Evolutionary conservation across 2,888 invertebrate species (phyloP).

Genomic region (Drosophila melanosoma): DNA sequence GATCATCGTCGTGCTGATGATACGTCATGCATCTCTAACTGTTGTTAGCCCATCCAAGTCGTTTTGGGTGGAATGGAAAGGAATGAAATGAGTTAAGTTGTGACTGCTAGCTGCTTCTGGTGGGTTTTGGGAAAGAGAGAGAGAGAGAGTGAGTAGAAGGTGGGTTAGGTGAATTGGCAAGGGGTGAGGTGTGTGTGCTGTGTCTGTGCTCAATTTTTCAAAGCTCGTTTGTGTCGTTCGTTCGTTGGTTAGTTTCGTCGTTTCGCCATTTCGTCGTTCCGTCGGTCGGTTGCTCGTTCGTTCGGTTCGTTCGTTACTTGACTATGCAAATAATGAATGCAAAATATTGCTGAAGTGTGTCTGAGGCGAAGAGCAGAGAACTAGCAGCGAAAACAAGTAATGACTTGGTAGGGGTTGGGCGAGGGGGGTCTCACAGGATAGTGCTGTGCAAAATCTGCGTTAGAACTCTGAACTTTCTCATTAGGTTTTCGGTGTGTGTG

Average conservation of each 20-base stretch:
- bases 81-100: slow-evolving; percentile 16
- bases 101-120: slow-evolving; percentile 1
- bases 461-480: slow-evolving; percentile 42
- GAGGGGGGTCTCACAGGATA: not conserved
- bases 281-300: slow-evolving; percentile 12
- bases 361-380: slow-evolving; percentile 39
- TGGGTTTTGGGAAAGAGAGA: not conserved
- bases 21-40: slow-evolving; percentile 20
- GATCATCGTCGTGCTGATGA: slow-evolving; percentile 3
- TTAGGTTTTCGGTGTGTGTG: slow-evolving; percentile 28
- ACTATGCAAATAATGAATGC: slow-evolving; percentile 76
- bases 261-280: not conserved
- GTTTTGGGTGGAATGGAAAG: slow-evolving; percentile 9
- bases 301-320: slow-evolving; percentile 44
- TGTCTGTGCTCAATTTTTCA: slow-evolving; percentile 73
- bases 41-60: slow-evolving; percentile 7
- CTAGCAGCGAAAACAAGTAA: not conserved
- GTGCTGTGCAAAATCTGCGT: slow-evolving; percentile 41
- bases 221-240: slow-evolving; percentile 74
- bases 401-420: not conserved
- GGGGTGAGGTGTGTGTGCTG: not conserved
- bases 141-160: not conserved
- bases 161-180: too few species aligned
- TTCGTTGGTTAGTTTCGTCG: slow-evolving; percentile 24
- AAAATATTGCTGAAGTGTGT: slow-evolving; percentile 74